These are phyloP conservation scores for Dorcus parallelipipedus DNA, from an alignment of 2,888 invertebrate genomes.

Conservation along the genomic window DNA sequence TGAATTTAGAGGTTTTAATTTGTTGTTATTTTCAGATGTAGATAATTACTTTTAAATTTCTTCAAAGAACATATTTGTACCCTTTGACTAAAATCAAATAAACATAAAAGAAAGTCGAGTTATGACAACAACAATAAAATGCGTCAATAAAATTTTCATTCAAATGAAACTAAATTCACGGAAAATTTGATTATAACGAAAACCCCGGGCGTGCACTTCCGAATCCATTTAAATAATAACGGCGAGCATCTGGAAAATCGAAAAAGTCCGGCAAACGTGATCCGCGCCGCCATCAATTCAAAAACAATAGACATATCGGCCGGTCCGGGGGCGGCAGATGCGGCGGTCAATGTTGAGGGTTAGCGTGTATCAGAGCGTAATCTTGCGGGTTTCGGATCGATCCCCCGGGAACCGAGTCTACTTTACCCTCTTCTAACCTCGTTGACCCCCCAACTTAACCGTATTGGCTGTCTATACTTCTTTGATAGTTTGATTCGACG, in stretches of 20 bases:
- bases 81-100: too few species aligned
- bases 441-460: slow-evolving; percentile 12
- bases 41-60: too few species aligned
- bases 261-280: slow-evolving; percentile 18
- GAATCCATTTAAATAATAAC: slow-evolving; percentile 28
- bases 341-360: slow-evolving; percentile 35
- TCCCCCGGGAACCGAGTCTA: slow-evolving; percentile 27
- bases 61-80: too few species aligned
- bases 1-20: too few species aligned
- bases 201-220: slow-evolving; percentile 27
- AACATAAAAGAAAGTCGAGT: neutral
- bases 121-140: slow-evolving; percentile 4
- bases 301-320: slow-evolving; percentile 10
- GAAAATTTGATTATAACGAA: slow-evolving; percentile 23
- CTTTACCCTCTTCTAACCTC: slow-evolving; percentile 20
- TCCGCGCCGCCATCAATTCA: slow-evolving; percentile 12
- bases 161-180: slow-evolving; percentile 20
- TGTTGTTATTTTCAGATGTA: too few species aligned
- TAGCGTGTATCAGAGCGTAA: slow-evolving; percentile 39
- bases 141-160: slow-evolving; percentile 20
- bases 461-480: slow-evolving; percentile 25
- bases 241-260: slow-evolving; percentile 5
- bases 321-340: slow-evolving; percentile 25
- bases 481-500: slow-evolving; percentile 15
- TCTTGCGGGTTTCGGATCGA: slow-evolving; percentile 34